Base-by-base conservation (phyloP, 2,888 invertebrate species). In the Netelia inedita region DNA sequence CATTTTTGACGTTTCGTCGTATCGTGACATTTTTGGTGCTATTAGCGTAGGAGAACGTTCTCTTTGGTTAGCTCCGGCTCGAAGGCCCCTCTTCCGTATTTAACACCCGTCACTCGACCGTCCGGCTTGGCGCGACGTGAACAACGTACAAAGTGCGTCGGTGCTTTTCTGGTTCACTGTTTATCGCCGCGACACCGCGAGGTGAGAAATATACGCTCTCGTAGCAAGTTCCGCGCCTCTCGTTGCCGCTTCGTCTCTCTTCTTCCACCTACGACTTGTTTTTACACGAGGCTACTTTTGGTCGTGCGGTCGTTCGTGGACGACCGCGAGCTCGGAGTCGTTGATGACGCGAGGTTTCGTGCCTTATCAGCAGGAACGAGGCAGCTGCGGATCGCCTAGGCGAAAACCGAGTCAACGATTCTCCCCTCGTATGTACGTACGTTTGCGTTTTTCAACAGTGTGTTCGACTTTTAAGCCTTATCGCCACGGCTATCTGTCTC, bases 351-450 rank as follows among this genome's bases (percentile, higher is more conserved):
- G 83, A 85, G 82, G 35, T 57, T 81, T 80, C 90, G 90, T 90
- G 91, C 88, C 89, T 91, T 91, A 91, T 91, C 91, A 88, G 82
- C 85, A 71, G 65, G 71, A 76, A 83, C 82, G 86, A 85, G 81
- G 72, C 86, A 82, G 80, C 83, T 72, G 73, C 76, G 80, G 85
- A 85, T 87, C 82, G 75, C 76, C 71, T 79, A 83, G 82, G 75
- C 78, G 86, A 85, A 74, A 86, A 80, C 82, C 75, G 76, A 86
- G 87, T 71, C 85, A 74, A 86, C 73, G 74, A 71, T 71, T 65
- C 41, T 41, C 55, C 43, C 65, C 23, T 57, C 57, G 35, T 73
- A 50, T 71, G 66, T 63, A 79, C 76, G 61, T 63, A 66, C 75
- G 59, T 75, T 63, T 55, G 66, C 68, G 43, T 76, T 80, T 71